These are phyloP conservation scores for Gadus chalcogrammus DNA, from an alignment of 2,113 vertebrate species.

Conservation along the genomic window DNA sequence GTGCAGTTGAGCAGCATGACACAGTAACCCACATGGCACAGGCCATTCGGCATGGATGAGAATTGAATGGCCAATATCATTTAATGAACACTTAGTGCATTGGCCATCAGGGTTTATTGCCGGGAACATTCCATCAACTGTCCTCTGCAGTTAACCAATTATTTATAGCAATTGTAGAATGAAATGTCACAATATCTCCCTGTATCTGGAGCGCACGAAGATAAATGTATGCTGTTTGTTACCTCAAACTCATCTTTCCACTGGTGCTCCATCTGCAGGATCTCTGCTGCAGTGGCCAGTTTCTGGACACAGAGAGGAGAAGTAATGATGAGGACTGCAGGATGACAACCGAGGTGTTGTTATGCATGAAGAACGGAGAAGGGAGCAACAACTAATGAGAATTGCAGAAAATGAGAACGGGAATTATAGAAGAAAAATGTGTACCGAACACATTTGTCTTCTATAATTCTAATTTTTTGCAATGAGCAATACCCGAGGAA, in stretches of 20 bases:
- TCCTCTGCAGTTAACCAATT: too few relatives aligned
- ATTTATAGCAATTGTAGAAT: too few relatives aligned
- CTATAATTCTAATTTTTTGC: too few relatives aligned
- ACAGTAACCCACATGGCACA: conserved; percentile 14
- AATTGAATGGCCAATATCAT: conserved; percentile 21
- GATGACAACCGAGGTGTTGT: conserved; percentile 12
- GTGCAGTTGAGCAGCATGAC: conserved; percentile 13
- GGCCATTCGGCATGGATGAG: conserved; percentile 28
- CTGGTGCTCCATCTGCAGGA: conserved; percentile 84
- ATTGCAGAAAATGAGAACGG: too few relatives aligned
- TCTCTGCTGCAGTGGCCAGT: conserved; percentile 89
- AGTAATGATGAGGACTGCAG: conserved; percentile 24
- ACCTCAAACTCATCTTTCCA: conserved; percentile 94
- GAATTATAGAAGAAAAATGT: too few relatives aligned
- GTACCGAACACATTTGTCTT: too few relatives aligned
- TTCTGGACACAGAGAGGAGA: conserved; percentile 71
- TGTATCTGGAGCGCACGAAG: too few relatives aligned
- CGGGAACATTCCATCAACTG: not conserved
- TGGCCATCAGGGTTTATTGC: conserved; percentile 17
- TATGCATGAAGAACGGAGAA: too few relatives aligned
- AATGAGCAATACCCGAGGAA: too few relatives aligned
- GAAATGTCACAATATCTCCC: too few relatives aligned
- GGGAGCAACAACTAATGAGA: too few relatives aligned
- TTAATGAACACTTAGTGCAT: conserved; percentile 40
- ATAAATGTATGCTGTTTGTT: conserved; percentile 48